These are phyloP conservation scores for Columba guinea DNA, from an alignment of 2,797 vertebrate species.

Conservation along the genomic window DNA sequence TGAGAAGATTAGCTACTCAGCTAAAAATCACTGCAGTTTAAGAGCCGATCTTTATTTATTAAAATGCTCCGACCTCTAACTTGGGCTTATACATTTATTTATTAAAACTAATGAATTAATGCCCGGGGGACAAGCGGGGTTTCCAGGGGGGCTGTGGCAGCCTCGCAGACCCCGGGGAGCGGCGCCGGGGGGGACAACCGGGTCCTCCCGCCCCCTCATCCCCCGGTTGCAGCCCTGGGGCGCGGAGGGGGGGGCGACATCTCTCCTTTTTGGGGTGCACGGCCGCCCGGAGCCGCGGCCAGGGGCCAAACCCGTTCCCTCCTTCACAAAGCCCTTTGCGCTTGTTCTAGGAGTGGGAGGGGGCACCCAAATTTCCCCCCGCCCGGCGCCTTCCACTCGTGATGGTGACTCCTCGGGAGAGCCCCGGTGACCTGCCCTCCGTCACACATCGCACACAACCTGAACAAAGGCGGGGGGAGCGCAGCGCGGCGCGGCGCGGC, in stretches of 20 bases:
- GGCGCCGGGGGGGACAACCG: background rate
- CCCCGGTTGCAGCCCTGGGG: background rate
- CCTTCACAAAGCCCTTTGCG: background rate
- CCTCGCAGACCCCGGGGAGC: background rate
- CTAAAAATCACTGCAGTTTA: background rate
- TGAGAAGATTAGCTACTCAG: constrained; percentile 33
- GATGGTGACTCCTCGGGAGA: background rate
- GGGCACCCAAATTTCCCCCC: no score
- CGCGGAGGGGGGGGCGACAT: no score
- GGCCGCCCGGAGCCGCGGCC: background rate
- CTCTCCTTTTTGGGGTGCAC: background rate
- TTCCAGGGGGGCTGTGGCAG: background rate
- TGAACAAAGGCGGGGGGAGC: background rate
- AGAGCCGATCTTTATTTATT: background rate
- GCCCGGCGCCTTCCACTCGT: background rate
- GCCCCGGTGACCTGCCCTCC: background rate
- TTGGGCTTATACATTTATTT: background rate
- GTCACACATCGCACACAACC: background rate
- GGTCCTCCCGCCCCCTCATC: background rate
- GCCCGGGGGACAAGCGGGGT: background rate
- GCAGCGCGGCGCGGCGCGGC: no score
- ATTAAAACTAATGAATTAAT: background rate
- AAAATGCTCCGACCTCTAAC: background rate
- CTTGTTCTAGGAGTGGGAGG: no score
- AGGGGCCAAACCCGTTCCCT: background rate